phyloP scores from a whole-genome alignment of 2,113 vertebrate genomes.

The Bubo bubo region DNA sequence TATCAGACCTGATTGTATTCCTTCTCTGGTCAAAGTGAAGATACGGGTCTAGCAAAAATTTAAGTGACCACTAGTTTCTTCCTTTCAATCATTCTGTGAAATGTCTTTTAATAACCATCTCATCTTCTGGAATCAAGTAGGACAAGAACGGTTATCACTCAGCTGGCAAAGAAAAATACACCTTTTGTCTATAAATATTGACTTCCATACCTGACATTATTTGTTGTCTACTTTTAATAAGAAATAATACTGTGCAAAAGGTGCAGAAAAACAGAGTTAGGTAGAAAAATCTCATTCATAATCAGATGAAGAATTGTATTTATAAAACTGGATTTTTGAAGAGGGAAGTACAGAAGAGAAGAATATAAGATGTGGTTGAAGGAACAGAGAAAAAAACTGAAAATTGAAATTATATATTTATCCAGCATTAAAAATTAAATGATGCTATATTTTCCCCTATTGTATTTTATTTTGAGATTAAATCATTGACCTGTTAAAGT shows the following conservation, averaged over 20 bases:
- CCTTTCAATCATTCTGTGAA: not conserved
- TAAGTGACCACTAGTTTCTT: not conserved
- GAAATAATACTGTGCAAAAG: not conserved
- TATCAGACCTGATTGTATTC: not conserved
- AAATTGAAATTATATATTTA: not conserved
- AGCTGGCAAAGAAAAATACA: not conserved
- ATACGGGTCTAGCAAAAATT: not conserved
- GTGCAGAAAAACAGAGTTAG: not conserved
- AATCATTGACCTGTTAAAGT: not conserved
- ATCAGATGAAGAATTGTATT: not conserved
- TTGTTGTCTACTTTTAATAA: not conserved
- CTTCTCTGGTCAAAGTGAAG: not conserved
- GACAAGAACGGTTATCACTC: not conserved
- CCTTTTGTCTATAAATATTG: not conserved
- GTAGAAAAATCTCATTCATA: not conserved
- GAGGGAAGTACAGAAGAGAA: not conserved
- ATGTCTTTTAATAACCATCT: not conserved
- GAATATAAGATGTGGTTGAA: not conserved
- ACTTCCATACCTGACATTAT: not conserved
- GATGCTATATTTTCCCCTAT: not conserved
- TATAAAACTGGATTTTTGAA: not conserved
- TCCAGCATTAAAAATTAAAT: not conserved
- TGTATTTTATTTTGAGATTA: not conserved
- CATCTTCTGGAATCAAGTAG: not conserved
- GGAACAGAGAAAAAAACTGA: not conserved